Conservation (phyloP, 2,888 invertebrate genomes). For the Acanthosoma haemorrhoidale region DNA sequence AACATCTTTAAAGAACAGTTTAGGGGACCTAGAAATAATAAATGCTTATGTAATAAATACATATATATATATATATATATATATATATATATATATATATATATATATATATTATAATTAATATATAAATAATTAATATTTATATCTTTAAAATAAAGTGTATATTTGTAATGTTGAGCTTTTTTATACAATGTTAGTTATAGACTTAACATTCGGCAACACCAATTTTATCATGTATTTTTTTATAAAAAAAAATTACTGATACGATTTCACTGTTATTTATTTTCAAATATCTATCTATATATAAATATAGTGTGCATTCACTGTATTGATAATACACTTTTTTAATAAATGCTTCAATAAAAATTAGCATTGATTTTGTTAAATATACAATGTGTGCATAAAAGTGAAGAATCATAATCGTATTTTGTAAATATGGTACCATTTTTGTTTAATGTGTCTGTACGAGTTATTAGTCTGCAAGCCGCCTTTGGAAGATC, state of each 20-base stretch:
- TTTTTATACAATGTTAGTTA: constrained; percentile 19
- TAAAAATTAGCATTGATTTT: not conserved
- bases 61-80: no score
- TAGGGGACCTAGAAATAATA: no score
- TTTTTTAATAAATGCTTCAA: not conserved
- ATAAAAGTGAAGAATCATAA: not conserved
- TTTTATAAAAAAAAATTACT: constrained; percentile 20
- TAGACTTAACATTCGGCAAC: constrained; percentile 25
- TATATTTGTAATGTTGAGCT: constrained; percentile 23
- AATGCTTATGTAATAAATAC: no score
- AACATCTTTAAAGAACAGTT: no score
- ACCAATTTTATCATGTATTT: constrained; percentile 26
- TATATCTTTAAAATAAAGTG: not conserved
- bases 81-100: no score
- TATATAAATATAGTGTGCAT: not conserved
- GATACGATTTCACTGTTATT: not conserved
- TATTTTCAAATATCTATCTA: constrained; percentile 2
- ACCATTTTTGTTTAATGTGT: not conserved
- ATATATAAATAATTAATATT: no score
- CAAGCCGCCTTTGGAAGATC: not conserved
- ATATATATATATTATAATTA: no score
- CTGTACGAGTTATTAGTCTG: not conserved
- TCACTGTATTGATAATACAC: constrained; percentile 20
- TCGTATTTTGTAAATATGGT: no score
- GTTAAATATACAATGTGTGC: not conserved